Percentiles rank a stretch among this genome's conserved stretches.
These are phyloP conservation scores for Dysdera silvatica DNA, from an alignment of 1,140 invertebrate species.

Conservation along the genomic window DNA sequence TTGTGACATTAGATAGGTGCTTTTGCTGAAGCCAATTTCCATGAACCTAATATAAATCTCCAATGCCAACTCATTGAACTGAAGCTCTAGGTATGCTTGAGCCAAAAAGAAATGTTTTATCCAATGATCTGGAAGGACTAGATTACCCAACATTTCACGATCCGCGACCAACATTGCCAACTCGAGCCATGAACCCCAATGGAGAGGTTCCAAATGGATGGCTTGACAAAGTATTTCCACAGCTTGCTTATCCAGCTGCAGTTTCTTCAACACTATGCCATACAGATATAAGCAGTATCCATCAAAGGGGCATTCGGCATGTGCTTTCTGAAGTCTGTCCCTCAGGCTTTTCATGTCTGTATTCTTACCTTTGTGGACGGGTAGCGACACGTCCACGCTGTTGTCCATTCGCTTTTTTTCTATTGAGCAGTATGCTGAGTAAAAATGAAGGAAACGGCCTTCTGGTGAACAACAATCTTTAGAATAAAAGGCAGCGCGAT, in stretches of 20 bases:
- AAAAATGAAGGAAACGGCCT: slow-evolving; percentile 69
- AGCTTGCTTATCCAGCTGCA: slow-evolving; percentile 66
- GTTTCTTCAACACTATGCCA: slow-evolving; percentile 79
- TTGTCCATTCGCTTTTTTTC: slow-evolving; percentile 85
- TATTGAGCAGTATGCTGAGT: slow-evolving; percentile 73
- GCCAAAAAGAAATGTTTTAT: slow-evolving; percentile 88
- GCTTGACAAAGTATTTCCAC: slow-evolving; percentile 69
- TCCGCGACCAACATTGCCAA: slow-evolving; percentile 76
- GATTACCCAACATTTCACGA: slow-evolving; percentile 51
- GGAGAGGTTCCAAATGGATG: slow-evolving; percentile 64
- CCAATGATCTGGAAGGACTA: slow-evolving; percentile 80
- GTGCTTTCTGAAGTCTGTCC: slow-evolving; percentile 41
- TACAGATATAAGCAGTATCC: slow-evolving; percentile 83
- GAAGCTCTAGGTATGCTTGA: slow-evolving; percentile 81
- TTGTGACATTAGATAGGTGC: slow-evolving; percentile 83
- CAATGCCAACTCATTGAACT: slow-evolving; percentile 73
- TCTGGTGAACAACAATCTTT: slow-evolving; percentile 58
- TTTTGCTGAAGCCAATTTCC: slow-evolving; percentile 71
- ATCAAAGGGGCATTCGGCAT: slow-evolving; percentile 55
- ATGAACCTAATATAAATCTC: slow-evolving; percentile 69
- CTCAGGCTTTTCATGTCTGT: slow-evolving; percentile 40
- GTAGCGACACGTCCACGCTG: slow-evolving; percentile 54
- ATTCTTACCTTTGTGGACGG: slow-evolving; percentile 39
- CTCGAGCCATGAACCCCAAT: slow-evolving; percentile 92
- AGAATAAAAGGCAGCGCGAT: slow-evolving; percentile 76